Conservation (phyloP, 2,888 invertebrate genomes). For the Ichneumoninae sp. region DNA sequence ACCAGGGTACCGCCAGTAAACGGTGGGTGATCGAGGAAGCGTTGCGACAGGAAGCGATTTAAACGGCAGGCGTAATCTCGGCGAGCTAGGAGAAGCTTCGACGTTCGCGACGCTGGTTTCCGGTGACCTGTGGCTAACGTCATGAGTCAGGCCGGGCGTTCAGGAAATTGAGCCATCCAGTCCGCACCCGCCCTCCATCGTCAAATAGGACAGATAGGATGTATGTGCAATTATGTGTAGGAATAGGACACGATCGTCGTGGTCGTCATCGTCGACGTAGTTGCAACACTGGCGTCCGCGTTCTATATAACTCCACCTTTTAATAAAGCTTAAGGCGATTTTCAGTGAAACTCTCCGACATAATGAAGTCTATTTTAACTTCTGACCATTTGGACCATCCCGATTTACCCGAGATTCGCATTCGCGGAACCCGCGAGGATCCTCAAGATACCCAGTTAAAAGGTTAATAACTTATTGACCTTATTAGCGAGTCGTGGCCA, state of each 20-base stretch:
- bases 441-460: slow-evolving; percentile 51
- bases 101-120: slow-evolving; percentile 70
- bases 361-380: not conserved
- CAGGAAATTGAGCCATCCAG: slow-evolving; percentile 77
- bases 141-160: slow-evolving; percentile 68
- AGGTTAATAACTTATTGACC: slow-evolving; percentile 44
- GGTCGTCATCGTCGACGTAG: slow-evolving; percentile 38
- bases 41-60: slow-evolving; percentile 72
- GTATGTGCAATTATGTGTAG: not conserved
- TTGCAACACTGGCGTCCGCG: slow-evolving; percentile 22
- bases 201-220: slow-evolving; percentile 41
- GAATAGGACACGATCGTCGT: slow-evolving; percentile 44
- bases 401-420: not conserved
- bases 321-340: slow-evolving; percentile 57
- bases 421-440: slow-evolving; percentile 15
- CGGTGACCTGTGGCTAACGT: slow-evolving; percentile 72
- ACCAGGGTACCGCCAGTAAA: slow-evolving; percentile 41
- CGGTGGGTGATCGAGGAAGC: slow-evolving; percentile 54
- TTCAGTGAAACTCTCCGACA: slow-evolving; percentile 33
- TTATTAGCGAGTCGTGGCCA: slow-evolving; percentile 30
- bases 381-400: not conserved
- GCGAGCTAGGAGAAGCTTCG: slow-evolving; percentile 43
- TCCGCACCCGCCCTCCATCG: slow-evolving; percentile 48
- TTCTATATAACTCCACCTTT: slow-evolving; percentile 51
- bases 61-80: slow-evolving; percentile 60